Percentiles rank a stretch among this genome's conserved stretches.
Conservation (phyloP, 2,113 vertebrate species). For the Prunella fulvescens region DNA sequence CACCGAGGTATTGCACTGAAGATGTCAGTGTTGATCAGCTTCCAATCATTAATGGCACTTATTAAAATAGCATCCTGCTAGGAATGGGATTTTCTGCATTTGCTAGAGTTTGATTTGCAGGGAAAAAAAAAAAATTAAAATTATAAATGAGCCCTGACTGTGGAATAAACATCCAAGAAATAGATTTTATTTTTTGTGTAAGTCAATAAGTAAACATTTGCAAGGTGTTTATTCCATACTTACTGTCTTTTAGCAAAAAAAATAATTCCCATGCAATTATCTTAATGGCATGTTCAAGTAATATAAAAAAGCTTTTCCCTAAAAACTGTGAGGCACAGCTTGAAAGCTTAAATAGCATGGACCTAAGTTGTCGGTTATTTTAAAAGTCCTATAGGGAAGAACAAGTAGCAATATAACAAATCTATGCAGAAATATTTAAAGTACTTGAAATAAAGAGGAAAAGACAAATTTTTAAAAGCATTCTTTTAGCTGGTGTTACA, state of each 20-base stretch:
- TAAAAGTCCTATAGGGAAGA: background rate
- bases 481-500: background rate
- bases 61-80: background rate
- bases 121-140: background rate
- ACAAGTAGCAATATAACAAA: background rate
- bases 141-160: background rate
- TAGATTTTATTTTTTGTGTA: background rate
- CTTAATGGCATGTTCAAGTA: background rate
- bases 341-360: background rate
- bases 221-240: background rate
- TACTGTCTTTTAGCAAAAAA: background rate
- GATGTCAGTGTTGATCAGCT: slow-evolving; percentile 20
- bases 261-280: background rate
- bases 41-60: slow-evolving; percentile 3
- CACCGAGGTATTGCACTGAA: background rate
- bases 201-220: background rate
- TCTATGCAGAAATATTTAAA: background rate
- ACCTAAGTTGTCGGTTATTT: background rate
- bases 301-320: background rate
- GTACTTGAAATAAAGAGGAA: background rate
- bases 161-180: background rate
- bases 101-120: background rate
- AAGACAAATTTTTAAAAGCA: background rate
- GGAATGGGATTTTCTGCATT: background rate
- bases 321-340: background rate